Evolutionary conservation across 1,140 invertebrate species (phyloP), one percentile per base, ranked within the genome.

Genomic region (Achatina immaculata): DNA sequence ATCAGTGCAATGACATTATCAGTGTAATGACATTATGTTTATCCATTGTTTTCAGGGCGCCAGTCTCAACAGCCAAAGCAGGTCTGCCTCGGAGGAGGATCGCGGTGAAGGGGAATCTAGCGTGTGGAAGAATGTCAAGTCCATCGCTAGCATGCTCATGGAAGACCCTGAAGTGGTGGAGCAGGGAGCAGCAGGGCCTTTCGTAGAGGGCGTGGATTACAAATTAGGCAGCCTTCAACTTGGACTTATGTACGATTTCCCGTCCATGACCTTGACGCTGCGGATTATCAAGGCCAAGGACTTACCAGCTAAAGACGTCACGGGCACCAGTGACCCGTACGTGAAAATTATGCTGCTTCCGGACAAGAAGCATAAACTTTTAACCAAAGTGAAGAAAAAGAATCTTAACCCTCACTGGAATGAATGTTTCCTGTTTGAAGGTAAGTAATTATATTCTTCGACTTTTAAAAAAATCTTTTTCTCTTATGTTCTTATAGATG

Each of bases 361-460:
- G 2, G 97, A 99, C 91, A 98, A 98, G 92, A 98, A 98, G 89
- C 89, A 98, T 97, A 92, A 98, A 98, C 88, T 99, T 76, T 96
- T 98, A 91, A 99, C 97, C 0, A 99, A 99, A 93, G 97, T 99
- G 86, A 98, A 98, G 91, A 93, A 97, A 85, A 94, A 96, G 85
- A 99, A 97, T 24, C 92, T 99, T 24, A 98, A 99, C 92, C 98
- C 98, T 0, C 93, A 96, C 84, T 99, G 98, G 97, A 98, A 99
- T 91, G 97, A 99, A 92, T 98, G 97, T 36, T 97, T 99, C 90
- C 97, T 98, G 86, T 99, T 99, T 92, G 97, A 98, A 94, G 98
- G 95, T 95, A 90, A 92, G 83, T 14, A 28, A 40, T 43, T 34
- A 45, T 45, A 9, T 7, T 45, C 43, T 9, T 9, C 7, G 7